A percentile compares a stretch with the other conserved stretches of the same genome.
These are phyloP conservation scores for Muscicapa striata DNA, from an alignment of 2,797 vertebrate genomes.

Conservation along the genomic window DNA sequence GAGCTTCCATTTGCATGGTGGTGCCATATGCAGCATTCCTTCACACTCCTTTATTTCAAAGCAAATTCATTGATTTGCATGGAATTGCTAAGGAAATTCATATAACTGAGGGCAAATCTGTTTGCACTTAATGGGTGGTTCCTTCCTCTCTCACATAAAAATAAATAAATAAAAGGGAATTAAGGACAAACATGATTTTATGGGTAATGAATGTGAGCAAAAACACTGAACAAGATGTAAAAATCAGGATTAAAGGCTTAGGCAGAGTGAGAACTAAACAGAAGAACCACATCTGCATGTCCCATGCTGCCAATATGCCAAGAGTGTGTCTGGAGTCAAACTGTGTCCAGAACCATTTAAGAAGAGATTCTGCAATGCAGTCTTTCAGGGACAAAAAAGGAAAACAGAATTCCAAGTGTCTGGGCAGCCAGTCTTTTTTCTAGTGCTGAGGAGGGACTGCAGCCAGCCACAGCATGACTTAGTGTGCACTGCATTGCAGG, in stretches of 20 bases:
- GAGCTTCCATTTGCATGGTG: neutral
- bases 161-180: neutral
- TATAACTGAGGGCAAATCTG: neutral
- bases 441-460: neutral
- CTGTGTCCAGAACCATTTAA: neutral
- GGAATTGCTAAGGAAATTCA: neutral
- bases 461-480: neutral
- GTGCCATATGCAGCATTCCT: neutral
- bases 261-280: neutral
- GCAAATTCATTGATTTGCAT: neutral
- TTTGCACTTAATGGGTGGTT: neutral
- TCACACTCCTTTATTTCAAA: neutral
- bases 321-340: neutral
- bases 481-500: neutral
- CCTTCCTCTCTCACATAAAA: neutral
- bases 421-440: neutral
- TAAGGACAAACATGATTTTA: neutral
- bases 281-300: neutral
- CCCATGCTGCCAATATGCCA: neutral
- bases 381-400: neutral
- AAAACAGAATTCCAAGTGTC: neutral
- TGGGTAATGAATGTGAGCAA: neutral
- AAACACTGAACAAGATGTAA: neutral
- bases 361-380: constrained; percentile 9
- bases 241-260: neutral